Percentiles rank a stretch among this genome's conserved stretches.
Evolutionary conservation across 2,113 vertebrate genomes (phyloP).

Genomic region (Cyprinodon tularosa): DNA sequence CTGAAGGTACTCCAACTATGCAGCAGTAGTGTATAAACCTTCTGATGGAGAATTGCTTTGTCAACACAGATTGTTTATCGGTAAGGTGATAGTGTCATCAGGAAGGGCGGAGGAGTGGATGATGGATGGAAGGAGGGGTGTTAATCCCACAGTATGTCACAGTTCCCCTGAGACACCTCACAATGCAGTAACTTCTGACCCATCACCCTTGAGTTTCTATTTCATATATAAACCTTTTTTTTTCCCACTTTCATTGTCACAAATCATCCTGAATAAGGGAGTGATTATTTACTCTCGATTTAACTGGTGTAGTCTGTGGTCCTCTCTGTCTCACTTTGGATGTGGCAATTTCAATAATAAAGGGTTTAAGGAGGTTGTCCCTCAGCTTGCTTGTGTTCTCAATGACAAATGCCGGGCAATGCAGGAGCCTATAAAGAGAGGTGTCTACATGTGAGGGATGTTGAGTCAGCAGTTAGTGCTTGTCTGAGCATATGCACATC

Average conservation of each 20-base stretch:
- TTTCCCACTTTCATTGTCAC: conserved; percentile 40
- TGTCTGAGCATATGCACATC: neutral
- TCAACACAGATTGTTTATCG: conserved; percentile 56
- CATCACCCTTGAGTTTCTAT: conserved; percentile 11
- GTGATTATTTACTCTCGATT: conserved; percentile 45
- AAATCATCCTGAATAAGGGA: conserved; percentile 40
- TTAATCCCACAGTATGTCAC: conserved; percentile 30
- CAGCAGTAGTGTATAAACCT: conserved; percentile 44
- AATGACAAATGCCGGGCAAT: conserved; percentile 43
- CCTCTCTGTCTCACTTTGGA: conserved; percentile 14
- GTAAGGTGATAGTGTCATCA: conserved; percentile 62
- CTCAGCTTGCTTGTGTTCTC: conserved; percentile 25
- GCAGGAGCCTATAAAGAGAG: conserved; percentile 30
- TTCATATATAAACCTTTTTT: conserved; percentile 12
- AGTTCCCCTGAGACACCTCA: conserved; percentile 38
- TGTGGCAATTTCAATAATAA: conserved; percentile 28
- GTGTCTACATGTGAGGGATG: neutral
- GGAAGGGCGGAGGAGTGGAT: conserved; percentile 23
- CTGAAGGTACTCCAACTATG: conserved; percentile 30
- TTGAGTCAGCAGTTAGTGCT: conserved; percentile 28
- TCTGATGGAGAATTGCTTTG: conserved; percentile 59
- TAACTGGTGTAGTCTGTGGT: conserved; percentile 18
- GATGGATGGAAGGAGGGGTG: conserved; percentile 48
- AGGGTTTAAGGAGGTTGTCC: conserved; percentile 39
- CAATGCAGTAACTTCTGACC: conserved; percentile 56